Evolutionary conservation across 2,113 vertebrate genomes (phyloP).

Genomic region (Paracanthobrama guichenoti): DNA sequence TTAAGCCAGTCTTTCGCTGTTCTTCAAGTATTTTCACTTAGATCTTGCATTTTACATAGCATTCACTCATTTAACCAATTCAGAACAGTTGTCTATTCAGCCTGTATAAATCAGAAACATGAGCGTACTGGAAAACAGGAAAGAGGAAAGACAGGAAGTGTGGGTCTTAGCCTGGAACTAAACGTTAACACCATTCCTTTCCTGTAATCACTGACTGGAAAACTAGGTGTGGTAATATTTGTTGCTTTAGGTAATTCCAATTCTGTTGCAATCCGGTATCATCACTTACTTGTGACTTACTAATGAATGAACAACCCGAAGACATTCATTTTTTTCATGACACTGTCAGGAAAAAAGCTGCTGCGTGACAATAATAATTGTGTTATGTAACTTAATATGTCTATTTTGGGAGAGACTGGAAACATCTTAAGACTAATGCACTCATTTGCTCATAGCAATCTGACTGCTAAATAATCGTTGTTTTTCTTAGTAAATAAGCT

Average conservation of each 20-base stretch:
- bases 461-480: constrained; percentile 9
- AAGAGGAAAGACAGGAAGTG: background rate
- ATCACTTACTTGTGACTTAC: background rate
- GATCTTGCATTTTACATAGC: too few species aligned
- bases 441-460: constrained; percentile 10
- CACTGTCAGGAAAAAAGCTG: constrained; percentile 5
- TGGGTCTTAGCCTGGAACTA: constrained; percentile 3
- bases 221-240: background rate
- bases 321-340: background rate
- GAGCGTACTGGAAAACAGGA: constrained; percentile 27
- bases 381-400: constrained; percentile 31
- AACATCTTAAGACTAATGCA: constrained; percentile 16
- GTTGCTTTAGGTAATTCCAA: background rate
- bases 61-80: background rate
- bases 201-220: background rate
- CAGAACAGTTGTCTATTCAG: constrained; percentile 6
- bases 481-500: constrained; percentile 15
- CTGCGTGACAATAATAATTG: constrained; percentile 19
- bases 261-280: background rate
- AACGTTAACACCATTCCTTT: constrained; percentile 29
- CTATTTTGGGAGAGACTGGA: constrained; percentile 5
- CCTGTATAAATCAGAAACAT: constrained; percentile 22
- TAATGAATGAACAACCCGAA: background rate
- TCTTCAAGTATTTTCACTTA: too few species aligned
- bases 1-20: too few species aligned